A percentile compares a stretch with the other conserved stretches of the same genome.
Evolutionary conservation across 2,888 invertebrate species (phyloP).

Genomic region (Drosophila nigritarsus): DNA sequence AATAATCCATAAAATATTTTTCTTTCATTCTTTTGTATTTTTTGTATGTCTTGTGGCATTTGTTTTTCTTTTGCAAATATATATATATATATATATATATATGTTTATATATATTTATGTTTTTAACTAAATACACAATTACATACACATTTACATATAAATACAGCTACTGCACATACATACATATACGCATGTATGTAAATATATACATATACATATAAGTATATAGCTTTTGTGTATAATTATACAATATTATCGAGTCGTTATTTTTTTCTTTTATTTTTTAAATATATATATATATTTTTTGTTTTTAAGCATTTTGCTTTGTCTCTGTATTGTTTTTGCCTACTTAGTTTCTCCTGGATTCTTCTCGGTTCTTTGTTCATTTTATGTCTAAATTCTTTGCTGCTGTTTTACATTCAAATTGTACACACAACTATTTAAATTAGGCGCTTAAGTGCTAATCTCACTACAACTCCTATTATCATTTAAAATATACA

Average conservation of each 20-base stretch:
- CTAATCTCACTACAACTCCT: conserved; percentile 75
- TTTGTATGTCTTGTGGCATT: conserved; percentile 53
- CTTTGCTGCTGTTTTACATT: conserved; percentile 72
- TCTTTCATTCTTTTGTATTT: conserved; percentile 51
- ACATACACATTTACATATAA: conserved; percentile 81
- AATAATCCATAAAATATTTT: conserved; percentile 11
- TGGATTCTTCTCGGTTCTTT: conserved; percentile 51
- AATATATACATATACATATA: conserved; percentile 57
- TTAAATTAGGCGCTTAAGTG: conserved; percentile 70
- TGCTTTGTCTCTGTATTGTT: conserved; percentile 47
- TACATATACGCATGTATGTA: conserved; percentile 61
- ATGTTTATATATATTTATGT: conserved; percentile 51
- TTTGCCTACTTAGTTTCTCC: conserved; percentile 43
- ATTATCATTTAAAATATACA: conserved; percentile 51
- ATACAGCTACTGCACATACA: conserved; percentile 76
- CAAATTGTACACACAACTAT: conserved; percentile 67
- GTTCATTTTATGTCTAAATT: conserved; percentile 79
- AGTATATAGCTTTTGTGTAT: conserved; percentile 64
- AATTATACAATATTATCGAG: conserved; percentile 78
- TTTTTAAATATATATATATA: conserved; percentile 39
- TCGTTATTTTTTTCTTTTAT: conserved; percentile 36
- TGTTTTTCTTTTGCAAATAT: conserved; percentile 70
- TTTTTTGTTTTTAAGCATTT: conserved; percentile 55
- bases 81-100: conserved; percentile 47
- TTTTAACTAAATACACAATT: conserved; percentile 76